Evolutionary conservation across 2,888 invertebrate species (phyloP), one percentile per base, ranked within the genome.

Genomic region (Sphinx pinastri): DNA sequence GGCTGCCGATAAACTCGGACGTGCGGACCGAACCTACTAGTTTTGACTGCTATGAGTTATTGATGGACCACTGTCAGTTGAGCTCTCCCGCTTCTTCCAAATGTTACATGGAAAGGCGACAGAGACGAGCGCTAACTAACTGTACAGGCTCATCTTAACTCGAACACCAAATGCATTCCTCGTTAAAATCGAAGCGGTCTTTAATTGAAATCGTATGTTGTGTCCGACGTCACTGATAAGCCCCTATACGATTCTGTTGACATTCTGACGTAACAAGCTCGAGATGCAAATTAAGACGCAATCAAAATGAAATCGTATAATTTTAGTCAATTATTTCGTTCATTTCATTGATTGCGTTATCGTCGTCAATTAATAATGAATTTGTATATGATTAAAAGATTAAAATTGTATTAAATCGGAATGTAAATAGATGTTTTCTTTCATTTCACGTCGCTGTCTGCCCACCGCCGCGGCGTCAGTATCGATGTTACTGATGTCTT

Each of bases 161-260:
- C 89, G 88, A 88, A 84, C 86, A 82, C 81, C 82, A 83, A 83
- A 85, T 80, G 82, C 85, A 88, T 90, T 89, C 85, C 89, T 85
- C 86, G 86, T 88, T 88, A 84, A 89, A 89, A 88, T 87, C 86
- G 85, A 88, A 90, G 86, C 86, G 80, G 86, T 85, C 87, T 91
- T 89, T 93, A 94, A 94, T 94, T 93, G 93, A 93, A 92, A 91
- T 93, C 90, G 89, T 92, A 87, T 94, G 94, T 94, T 89, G 89
- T 88, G 88, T 90, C 88, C 82, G 88, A 82, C 84, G 83, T 85
- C 84, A 81, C 80, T 81, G 93, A 93, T 93, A 93, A 92, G 85
- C 79, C 75, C 76, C 82, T 79, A 83, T 80, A 81, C 78, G 80
- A 81, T 82, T 87, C 79, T 81, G 80, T 83, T 86, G 85, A 85